Base-by-base conservation (phyloP, 2,888 invertebrate genomes). In the Chromoteleia sp. region DNA sequence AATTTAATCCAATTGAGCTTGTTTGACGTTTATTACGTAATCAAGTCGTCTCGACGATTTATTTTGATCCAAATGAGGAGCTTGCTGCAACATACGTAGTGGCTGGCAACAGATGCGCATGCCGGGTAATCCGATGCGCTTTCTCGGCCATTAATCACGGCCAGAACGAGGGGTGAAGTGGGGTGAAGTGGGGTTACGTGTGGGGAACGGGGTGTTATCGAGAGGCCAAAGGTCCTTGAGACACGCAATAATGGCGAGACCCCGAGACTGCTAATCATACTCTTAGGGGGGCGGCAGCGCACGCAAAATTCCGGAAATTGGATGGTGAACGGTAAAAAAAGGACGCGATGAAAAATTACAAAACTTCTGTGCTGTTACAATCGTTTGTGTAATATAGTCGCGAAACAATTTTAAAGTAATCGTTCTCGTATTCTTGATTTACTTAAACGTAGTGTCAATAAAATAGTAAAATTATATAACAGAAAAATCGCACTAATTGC, bases 1-100 rank as follows among this genome's bases (percentile, higher is more conserved):
- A 54, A 25, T 61, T 70, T 29, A 8, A 36, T 54, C 14, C 25
- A 43, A 61, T 63, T 68, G 45, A 54, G 54, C 36, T 14, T 2
- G 12, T 39, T 59, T 56, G 77, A 77, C 63, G 43, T 70, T 77
- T 70, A 63, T 77, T 70, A 63, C 41, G 50, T 63, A 77, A 70
- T 70, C 63, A 77, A 77, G 77, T 77, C 56, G 56, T 77, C 61
- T 56, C 29, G 21, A 63, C 70, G 41, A 70, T 77, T 77, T 77
- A 77, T 70, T 77, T 63, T 48, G 54, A 63, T 63, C 45, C 70
- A 63, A 77, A 70, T 70, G 56, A 63, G 63, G 36, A 30, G 12
- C n/a, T n/a, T n/a, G 45, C 10, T 58, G 33, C 45, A 54, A 61
- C 45, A 50, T 70, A 70, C 68, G 56, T 54, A 54, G 76, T 19